Evolutionary conservation across 2,797 vertebrate species (phyloP).

Genomic region (Pteropus rufus): DNA sequence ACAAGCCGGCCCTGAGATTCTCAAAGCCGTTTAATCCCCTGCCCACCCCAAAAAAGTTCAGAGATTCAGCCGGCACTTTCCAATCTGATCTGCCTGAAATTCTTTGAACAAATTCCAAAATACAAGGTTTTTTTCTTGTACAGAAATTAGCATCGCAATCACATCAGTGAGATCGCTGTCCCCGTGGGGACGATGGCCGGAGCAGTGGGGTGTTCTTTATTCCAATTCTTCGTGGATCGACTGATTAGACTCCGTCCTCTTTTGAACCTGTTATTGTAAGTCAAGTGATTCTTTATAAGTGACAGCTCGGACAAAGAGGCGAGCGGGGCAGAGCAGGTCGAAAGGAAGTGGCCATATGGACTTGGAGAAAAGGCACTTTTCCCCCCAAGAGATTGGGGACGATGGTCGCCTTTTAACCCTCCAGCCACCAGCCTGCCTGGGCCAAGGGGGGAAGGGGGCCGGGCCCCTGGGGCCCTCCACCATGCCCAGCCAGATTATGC

Average conservation of each 20-base stretch:
- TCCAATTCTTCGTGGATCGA: slow-evolving; percentile 96
- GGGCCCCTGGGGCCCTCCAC: neutral
- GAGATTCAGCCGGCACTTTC: slow-evolving; percentile 88
- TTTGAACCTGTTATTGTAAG: slow-evolving; percentile 99
- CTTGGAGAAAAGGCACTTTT: slow-evolving; percentile 94
- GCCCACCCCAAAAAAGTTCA: slow-evolving; percentile 89
- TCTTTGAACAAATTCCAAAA: slow-evolving; percentile 92
- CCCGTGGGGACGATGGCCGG: slow-evolving; percentile 95
- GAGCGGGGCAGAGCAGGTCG: slow-evolving; percentile 95
- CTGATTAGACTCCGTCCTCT: slow-evolving; percentile 95
- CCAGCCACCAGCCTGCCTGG: slow-evolving; percentile 67
- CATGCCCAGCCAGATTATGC: rapidly evolving
- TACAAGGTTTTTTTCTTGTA: slow-evolving; percentile 87
- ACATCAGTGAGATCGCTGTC: slow-evolving; percentile 96
- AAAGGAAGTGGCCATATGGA: slow-evolving; percentile 98
- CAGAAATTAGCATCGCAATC: slow-evolving; percentile 96
- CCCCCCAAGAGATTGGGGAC: slow-evolving; percentile 88
- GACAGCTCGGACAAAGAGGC: slow-evolving; percentile 97
- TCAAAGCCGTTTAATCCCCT: slow-evolving; percentile 80
- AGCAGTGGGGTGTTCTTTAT: slow-evolving; percentile 96
- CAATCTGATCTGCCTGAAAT: slow-evolving; percentile 92
- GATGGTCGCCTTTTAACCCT: slow-evolving; percentile 82
- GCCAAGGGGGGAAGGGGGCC: slow-evolving; percentile 30
- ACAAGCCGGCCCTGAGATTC: slow-evolving; percentile 63
- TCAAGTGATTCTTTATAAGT: slow-evolving; percentile 99